Base-by-base conservation (phyloP, 2,113 vertebrate species). In the Cyprinus carpio region DNA sequence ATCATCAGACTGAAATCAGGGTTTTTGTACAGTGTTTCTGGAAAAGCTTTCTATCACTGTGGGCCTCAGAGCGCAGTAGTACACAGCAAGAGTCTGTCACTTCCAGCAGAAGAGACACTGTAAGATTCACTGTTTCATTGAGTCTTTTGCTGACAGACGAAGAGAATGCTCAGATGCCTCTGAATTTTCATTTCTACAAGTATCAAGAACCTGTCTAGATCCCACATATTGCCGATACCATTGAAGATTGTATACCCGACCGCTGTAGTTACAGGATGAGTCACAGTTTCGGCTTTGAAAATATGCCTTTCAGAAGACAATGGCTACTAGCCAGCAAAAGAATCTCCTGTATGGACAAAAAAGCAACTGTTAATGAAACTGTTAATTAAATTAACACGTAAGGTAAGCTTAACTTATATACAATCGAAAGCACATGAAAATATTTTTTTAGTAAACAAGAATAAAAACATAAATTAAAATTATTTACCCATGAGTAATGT, bases 51-150 rank as follows among this genome's bases (percentile, higher is more conserved):
- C 40, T 82, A 56, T 83, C 43, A 85, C 58, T 88, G 80, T 88
- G 64, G 82, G 27, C 75, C 15, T 1, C 78, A 90, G 23, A 4
- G 79, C 85, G 65, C 82, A 87, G 84, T 74, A 87, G 58, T 78
- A 87, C 15, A 84, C 64, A 67, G 80, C 81, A 49, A n/a, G 79
- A 79, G 80, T 87, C 79, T 82, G 75, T 40, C 60, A 82, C 27
- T 18, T 37, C n/a, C 78, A 75, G 77, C 67, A 12, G 54, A 60
- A 7, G 77, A 75, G 40, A n/a, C n/a, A 86, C n/a, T 20, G n/a
- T n/a, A 29, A 86, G 78, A 75, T 75, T 2, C 27, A 86, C 85
- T 25, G 75, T 56, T 78, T 84, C 23, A 12, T 85, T 31, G 25
- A 16, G n/a, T 16, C 40, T 54, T 71, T 72, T 27, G 43, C 43